Evolutionary conservation across 1,140 invertebrate species (phyloP).

Genomic region (Leptinotarsa lineolata): DNA sequence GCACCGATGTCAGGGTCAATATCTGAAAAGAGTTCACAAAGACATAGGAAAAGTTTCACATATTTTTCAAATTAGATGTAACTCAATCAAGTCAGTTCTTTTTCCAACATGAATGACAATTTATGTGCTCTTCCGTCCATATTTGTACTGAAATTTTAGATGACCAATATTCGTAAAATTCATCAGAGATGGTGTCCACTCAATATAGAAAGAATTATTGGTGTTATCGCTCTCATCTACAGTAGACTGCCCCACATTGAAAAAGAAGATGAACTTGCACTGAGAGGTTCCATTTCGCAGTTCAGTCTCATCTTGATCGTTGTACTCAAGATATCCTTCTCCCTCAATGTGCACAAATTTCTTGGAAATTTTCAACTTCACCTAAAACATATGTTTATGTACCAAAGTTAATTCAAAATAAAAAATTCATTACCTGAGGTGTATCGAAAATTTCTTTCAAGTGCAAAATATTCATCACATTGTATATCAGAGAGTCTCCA

Average conservation of each 20-base stretch:
- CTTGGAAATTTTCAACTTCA: slow-evolving; percentile 47
- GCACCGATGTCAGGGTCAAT: too few relatives aligned
- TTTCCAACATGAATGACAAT: too few relatives aligned
- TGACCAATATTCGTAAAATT: slow-evolving; percentile 42
- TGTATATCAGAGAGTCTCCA: slow-evolving; percentile 74
- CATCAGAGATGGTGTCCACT: slow-evolving; percentile 42
- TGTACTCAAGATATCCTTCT: slow-evolving; percentile 44
- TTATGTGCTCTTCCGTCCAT: slow-evolving; percentile 45
- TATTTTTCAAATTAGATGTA: too few relatives aligned
- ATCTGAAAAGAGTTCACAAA: too few relatives aligned
- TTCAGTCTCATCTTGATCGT: slow-evolving; percentile 37
- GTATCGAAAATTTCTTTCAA: slow-evolving; percentile 80
- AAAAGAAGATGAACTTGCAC: slow-evolving; percentile 44
- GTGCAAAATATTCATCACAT: slow-evolving; percentile 74
- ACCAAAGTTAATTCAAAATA: slow-evolving; percentile 13
- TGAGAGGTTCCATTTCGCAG: slow-evolving; percentile 26
- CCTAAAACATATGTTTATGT: slow-evolving; percentile 34
- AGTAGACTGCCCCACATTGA: slow-evolving; percentile 46
- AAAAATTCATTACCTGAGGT: slow-evolving; percentile 59
- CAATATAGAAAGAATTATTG: slow-evolving; percentile 45
- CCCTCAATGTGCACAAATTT: slow-evolving; percentile 41
- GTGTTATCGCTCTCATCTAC: slow-evolving; percentile 47
- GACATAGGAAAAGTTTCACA: too few relatives aligned
- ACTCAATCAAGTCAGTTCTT: too few relatives aligned
- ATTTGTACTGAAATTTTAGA: slow-evolving; percentile 47